These are phyloP conservation scores for Antrozous pallidus DNA, from an alignment of 2,797 vertebrate species.

Conservation along the genomic window DNA sequence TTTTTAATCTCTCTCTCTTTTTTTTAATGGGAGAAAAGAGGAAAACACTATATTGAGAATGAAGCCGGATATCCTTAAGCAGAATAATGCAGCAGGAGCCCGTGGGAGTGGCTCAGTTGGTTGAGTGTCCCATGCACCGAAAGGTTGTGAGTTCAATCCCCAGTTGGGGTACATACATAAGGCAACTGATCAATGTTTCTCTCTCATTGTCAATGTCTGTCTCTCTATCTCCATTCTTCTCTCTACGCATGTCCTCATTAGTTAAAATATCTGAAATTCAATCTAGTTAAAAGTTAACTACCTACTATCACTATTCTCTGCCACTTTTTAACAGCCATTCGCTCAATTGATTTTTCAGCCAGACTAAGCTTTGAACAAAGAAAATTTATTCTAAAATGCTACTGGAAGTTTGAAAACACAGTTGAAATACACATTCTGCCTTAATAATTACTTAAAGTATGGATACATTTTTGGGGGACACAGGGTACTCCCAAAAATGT, in stretches of 20 bases:
- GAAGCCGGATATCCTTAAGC: not conserved
- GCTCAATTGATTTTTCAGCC: too few relatives aligned
- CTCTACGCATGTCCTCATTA: not conserved
- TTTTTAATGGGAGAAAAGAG: not conserved
- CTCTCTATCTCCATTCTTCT: not conserved
- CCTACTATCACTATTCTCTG: not conserved
- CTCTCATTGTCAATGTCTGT: not conserved
- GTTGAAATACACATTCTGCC: too few relatives aligned
- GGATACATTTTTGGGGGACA: too few relatives aligned
- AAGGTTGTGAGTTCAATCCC: not conserved
- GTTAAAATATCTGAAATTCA: not conserved
- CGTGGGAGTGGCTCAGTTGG: not conserved
- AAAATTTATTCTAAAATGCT: too few relatives aligned
- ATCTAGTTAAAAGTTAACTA: not conserved
- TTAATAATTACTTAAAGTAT: too few relatives aligned
- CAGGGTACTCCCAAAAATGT: too few relatives aligned
- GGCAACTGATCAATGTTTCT: not conserved
- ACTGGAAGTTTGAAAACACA: too few relatives aligned
- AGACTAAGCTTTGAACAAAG: too few relatives aligned
- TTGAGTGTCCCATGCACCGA: not conserved
- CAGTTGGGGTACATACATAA: not conserved
- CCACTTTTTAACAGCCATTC: not conserved
- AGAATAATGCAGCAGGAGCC: not conserved
- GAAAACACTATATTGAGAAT: not conserved
- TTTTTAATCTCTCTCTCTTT: not conserved